A percentile compares a stretch with the other conserved stretches of the same genome.
phyloP scores from a whole-genome alignment of 2,888 invertebrate genomes.

The Morpho deidamia region DNA sequence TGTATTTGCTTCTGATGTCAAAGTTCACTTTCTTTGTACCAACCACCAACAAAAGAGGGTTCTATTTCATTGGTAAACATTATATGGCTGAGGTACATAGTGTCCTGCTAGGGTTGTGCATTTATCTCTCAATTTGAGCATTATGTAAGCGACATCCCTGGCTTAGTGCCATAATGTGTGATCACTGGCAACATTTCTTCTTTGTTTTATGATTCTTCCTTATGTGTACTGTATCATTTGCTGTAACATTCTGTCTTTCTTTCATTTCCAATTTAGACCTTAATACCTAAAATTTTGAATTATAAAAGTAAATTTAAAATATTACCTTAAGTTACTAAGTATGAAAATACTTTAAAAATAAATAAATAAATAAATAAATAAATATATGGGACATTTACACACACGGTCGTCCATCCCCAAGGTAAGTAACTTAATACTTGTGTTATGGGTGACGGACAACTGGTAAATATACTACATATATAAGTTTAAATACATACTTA shows the following conservation, averaged over 20 bases:
- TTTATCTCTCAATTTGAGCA: constrained; percentile 69
- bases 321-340: too few relatives aligned
- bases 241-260: constrained; percentile 82
- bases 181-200: constrained; percentile 80
- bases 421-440: too few relatives aligned
- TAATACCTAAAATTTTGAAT: constrained; percentile 84
- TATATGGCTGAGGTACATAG: constrained; percentile 32
- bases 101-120: constrained; percentile 64
- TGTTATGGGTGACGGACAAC: too few relatives aligned
- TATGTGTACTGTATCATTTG: constrained; percentile 86
- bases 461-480: too few relatives aligned
- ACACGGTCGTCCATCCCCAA: too few relatives aligned
- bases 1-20: constrained; percentile 22
- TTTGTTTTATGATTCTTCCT: constrained; percentile 81
- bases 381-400: too few relatives aligned
- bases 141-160: constrained; percentile 62
- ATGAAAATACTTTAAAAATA: too few relatives aligned
- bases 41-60: constrained; percentile 19
- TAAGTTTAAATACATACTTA: too few relatives aligned
- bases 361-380: too few relatives aligned
- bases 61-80: constrained; percentile 32
- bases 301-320: too few relatives aligned
- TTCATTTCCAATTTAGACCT: constrained; percentile 89
- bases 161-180: constrained; percentile 41
- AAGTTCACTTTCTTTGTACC: constrained; percentile 27